phyloP scores from a whole-genome alignment of 2,888 invertebrate genomes.

The Cephus spinipes region DNA sequence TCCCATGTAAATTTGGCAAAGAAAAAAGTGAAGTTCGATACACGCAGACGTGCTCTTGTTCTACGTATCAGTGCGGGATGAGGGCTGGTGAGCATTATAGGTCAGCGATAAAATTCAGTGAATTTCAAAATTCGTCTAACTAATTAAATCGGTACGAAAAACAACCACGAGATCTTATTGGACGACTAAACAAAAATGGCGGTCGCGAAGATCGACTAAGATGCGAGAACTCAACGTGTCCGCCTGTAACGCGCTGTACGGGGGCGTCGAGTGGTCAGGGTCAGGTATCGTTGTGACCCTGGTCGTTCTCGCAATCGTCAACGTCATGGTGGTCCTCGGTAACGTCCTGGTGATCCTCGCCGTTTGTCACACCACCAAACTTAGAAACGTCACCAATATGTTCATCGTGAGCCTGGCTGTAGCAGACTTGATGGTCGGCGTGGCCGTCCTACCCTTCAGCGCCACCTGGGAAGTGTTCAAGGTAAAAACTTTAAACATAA shows the following conservation, averaged over 20 bases:
- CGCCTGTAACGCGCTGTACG: slow-evolving; percentile 84
- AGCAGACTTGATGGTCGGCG: slow-evolving; percentile 95
- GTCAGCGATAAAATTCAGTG: background rate
- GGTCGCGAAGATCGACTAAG: slow-evolving; percentile 27
- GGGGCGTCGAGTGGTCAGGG: slow-evolving; percentile 86
- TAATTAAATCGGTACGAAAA: background rate
- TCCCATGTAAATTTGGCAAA: background rate
- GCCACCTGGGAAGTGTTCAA: slow-evolving; percentile 94
- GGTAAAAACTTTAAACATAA: slow-evolving; percentile 67
- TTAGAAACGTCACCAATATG: slow-evolving; percentile 95
- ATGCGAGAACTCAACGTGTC: slow-evolving; percentile 84
- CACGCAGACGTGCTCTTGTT: background rate
- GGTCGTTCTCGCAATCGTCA: slow-evolving; percentile 84
- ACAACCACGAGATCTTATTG: background rate
- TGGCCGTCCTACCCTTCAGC: slow-evolving; percentile 95
- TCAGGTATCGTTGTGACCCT: slow-evolving; percentile 81
- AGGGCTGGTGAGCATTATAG: background rate
- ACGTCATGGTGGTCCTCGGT: slow-evolving; percentile 89
- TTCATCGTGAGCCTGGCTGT: slow-evolving; percentile 97
- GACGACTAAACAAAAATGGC: background rate
- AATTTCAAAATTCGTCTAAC: background rate
- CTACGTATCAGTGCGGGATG: background rate
- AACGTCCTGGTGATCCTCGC: slow-evolving; percentile 94
- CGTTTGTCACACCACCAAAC: slow-evolving; percentile 89
- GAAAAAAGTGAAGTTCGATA: slow-evolving; percentile 1